Evolutionary conservation across 2,888 invertebrate genomes (phyloP).

Genomic region (Mellilla xanthometata): DNA sequence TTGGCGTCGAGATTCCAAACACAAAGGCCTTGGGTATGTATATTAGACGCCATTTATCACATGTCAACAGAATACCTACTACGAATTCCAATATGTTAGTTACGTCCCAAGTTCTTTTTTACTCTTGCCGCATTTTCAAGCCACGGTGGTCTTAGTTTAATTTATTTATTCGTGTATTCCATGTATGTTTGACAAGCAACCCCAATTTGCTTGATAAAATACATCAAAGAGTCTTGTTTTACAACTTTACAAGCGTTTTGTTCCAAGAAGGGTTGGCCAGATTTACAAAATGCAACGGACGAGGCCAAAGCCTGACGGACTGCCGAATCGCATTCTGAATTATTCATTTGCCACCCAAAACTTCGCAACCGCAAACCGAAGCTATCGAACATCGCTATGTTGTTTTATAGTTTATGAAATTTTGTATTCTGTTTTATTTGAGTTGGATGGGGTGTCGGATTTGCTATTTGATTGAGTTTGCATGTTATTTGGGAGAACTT

Average conservation of each 20-base stretch:
- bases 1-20: too few species aligned
- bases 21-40: too few species aligned
- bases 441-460: constrained; percentile 37
- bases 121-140: neutral
- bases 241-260: constrained; percentile 21
- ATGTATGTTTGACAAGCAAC: constrained; percentile 8
- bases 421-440: constrained; percentile 43
- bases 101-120: too few species aligned
- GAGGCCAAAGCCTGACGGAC: constrained; percentile 66
- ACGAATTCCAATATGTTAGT: too few species aligned
- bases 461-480: constrained; percentile 18
- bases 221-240: constrained; percentile 10
- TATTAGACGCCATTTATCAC: too few species aligned
- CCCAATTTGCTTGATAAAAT: constrained; percentile 10
- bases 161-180: neutral
- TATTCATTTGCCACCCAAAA: constrained; percentile 73
- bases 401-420: constrained; percentile 72
- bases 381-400: constrained; percentile 70
- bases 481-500: constrained; percentile 2
- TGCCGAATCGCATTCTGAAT: constrained; percentile 75
- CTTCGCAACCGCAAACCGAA: constrained; percentile 52
- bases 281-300: constrained; percentile 73
- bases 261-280: constrained; percentile 35
- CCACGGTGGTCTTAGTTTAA: neutral
- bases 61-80: too few species aligned